Evolutionary conservation across 2,113 vertebrate genomes (phyloP), one percentile per base, ranked within the genome.

Genomic region (Melanerpes formicivorus): DNA sequence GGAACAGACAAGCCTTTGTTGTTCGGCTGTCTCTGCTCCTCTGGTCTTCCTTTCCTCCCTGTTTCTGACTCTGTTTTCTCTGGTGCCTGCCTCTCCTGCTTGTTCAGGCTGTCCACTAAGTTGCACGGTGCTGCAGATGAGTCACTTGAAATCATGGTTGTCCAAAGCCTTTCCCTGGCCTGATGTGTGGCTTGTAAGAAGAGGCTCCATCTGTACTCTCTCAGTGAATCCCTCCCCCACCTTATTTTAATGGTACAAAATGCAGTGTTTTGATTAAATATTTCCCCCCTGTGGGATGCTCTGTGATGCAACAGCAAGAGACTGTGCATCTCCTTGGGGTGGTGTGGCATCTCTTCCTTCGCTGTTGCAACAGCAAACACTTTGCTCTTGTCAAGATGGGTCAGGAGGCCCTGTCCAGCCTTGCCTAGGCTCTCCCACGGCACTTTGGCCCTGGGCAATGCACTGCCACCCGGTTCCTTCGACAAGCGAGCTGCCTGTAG

Each of bases 1-100:
- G 4, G 58, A 91, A 75, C 21, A 90, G 83, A 79, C 59, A 82
- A 87, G 71, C 44, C 65, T 90, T 85, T 94, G 80, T 71, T 85
- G 54, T 84, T 44, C 76, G 66, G 66, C 52, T 90, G 80, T 48
- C 87, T 85, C 66, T 87, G 52, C 56, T 83, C 12, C 65, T 88
- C 83, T 88, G 78, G 84, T 87, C 80, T 69, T 94, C 50, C 46
- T 65, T 69, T 29, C 46, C 18, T 14, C 44, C 66, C 63, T 70
- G 72, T 78, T 90, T 85, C 44, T 54, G 46, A 37, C 9, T 59
- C 32, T 69, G 3, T 88, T 86, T 75, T 88, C 66, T 56, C 54
- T 66, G 44, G 34, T n/a, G 55, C 59, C 78, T 80, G 76, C 70
- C 82, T 80, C 54, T 80, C 60, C 83, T 60, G 46, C 72, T 91